Percentiles rank a stretch among this genome's conserved stretches.
phyloP scores from a whole-genome alignment of 2,797 vertebrate species.

The Brotogeris chrysoptera region DNA sequence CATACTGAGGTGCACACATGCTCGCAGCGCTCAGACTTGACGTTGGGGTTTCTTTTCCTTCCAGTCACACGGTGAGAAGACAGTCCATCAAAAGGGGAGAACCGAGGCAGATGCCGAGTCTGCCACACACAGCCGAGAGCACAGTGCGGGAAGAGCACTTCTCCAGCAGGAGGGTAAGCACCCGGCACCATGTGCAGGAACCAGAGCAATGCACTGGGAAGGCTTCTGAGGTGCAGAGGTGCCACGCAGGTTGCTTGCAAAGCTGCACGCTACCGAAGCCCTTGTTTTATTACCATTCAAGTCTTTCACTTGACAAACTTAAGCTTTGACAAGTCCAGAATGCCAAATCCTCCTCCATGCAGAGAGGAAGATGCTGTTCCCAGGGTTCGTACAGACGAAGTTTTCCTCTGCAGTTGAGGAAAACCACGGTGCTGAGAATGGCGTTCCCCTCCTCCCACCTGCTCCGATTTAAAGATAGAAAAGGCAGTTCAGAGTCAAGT shows the following conservation, averaged over 20 bases:
- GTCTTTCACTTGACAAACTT: neutral
- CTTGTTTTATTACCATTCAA: neutral
- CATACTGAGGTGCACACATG: rapidly evolving
- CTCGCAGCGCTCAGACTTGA: neutral
- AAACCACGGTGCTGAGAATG: rapidly evolving
- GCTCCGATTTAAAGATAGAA: neutral
- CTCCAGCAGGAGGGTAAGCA: conserved; percentile 86
- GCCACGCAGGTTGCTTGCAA: neutral
- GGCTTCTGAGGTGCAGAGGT: neutral
- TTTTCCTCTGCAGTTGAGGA: neutral
- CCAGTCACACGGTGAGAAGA: conserved; percentile 89
- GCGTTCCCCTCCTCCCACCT: neutral
- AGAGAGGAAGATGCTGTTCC: neutral
- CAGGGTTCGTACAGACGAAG: rapidly evolving
- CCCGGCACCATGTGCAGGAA: rapidly evolving
- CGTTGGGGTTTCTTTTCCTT: neutral
- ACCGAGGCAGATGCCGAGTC: conserved; percentile 83
- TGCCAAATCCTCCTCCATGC: neutral
- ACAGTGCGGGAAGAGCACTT: conserved; percentile 86
- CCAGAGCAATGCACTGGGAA: neutral
- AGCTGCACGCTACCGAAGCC: rapidly evolving
- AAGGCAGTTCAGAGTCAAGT: neutral
- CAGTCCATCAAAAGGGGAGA: conserved; percentile 80
- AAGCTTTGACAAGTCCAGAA: neutral
- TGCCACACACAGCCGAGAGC: conserved; percentile 86